Evolutionary conservation across 2,888 invertebrate genomes (phyloP).

Genomic region (Chesias legatella): DNA sequence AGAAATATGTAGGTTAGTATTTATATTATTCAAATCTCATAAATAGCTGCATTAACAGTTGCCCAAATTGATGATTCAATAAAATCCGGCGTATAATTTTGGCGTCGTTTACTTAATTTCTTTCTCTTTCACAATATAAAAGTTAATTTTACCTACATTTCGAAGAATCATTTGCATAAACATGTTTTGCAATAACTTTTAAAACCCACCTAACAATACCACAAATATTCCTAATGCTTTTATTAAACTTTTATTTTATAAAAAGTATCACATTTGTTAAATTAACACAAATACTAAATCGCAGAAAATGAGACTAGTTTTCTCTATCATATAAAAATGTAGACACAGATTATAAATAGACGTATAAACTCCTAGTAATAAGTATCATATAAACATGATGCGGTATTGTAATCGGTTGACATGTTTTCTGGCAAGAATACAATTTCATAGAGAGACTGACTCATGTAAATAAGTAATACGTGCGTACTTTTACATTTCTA

Average conservation of each 20-base stretch:
- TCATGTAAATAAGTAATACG: neutral
- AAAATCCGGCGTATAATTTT: conserved; percentile 32
- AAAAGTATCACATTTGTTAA: conserved; percentile 39
- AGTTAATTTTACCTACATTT: conserved; percentile 34
- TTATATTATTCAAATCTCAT: neutral
- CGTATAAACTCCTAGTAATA: conserved; percentile 19
- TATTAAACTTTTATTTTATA: conserved; percentile 42
- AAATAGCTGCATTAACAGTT: conserved; percentile 22
- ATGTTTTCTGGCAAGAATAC: conserved; percentile 64
- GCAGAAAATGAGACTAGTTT: conserved; percentile 39
- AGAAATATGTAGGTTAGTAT: too few species aligned
- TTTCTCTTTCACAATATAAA: conserved; percentile 32
- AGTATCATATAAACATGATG: too few species aligned
- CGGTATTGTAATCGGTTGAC: conserved; percentile 37
- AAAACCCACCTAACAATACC: conserved; percentile 18
- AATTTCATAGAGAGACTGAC: conserved; percentile 58
- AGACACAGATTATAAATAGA: conserved; percentile 23
- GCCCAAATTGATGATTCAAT: conserved; percentile 32
- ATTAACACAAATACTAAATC: conserved; percentile 35
- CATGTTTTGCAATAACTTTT: conserved; percentile 27
- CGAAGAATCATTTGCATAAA: conserved; percentile 41
- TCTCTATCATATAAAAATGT: conserved; percentile 51
- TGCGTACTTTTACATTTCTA: too few species aligned
- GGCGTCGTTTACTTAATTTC: conserved; percentile 32
- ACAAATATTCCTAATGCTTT: conserved; percentile 34